These are phyloP conservation scores for Grammomys dolichurus DNA, from an alignment of 2,113 vertebrate species.

Conservation along the genomic window DNA sequence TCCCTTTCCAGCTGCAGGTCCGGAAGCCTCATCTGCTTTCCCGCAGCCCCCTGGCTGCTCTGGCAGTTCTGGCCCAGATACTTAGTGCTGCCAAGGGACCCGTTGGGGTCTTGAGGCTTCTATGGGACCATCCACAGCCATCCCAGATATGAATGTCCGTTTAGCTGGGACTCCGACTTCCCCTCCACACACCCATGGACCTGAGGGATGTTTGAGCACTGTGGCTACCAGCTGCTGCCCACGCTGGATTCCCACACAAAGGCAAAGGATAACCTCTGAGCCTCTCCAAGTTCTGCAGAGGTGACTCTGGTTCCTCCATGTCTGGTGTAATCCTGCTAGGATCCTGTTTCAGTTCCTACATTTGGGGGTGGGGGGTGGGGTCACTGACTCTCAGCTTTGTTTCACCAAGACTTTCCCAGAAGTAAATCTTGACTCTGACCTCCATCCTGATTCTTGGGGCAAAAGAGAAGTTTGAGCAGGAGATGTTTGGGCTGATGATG, in stretches of 20 bases:
- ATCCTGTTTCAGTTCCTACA: not conserved
- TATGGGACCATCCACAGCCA: not conserved
- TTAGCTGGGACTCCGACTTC: not conserved
- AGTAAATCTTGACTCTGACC: not conserved
- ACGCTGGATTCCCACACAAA: fast-evolving
- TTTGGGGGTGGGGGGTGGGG: not conserved
- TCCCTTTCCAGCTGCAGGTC: no score
- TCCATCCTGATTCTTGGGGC: not conserved
- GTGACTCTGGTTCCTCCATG: not conserved
- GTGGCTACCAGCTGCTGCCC: not conserved
- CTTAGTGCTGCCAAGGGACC: no score
- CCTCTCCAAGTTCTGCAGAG: not conserved
- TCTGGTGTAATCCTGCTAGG: not conserved
- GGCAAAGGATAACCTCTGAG: not conserved
- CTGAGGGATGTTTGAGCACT: no score
- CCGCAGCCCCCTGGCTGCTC: no score
- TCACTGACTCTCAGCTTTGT: not conserved
- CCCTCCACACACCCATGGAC: not conserved
- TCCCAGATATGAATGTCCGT: not conserved
- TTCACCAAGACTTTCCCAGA: not conserved
- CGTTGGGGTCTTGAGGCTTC: not conserved
- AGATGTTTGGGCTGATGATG: no score
- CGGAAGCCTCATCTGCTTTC: not conserved
- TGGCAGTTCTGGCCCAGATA: not conserved
- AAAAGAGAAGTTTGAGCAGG: not conserved